A percentile compares a stretch with the other conserved stretches of the same genome.
Conservation (phyloP, 2,113 vertebrate species). For the Rhea pennata region DNA sequence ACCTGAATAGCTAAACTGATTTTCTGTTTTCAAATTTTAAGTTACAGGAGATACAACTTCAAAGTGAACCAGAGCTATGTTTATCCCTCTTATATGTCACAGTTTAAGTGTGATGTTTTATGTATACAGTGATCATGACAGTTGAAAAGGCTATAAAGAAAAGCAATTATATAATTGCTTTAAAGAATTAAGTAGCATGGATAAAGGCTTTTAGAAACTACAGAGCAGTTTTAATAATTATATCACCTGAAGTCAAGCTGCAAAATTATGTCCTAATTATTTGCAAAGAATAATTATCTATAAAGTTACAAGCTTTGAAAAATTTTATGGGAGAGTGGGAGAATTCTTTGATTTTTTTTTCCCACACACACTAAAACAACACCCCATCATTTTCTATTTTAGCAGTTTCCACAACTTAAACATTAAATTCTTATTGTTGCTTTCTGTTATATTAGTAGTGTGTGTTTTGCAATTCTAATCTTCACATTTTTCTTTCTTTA, state of each 20-base stretch:
- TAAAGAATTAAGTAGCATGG: slow-evolving; percentile 72
- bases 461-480: slow-evolving; percentile 99
- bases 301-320: slow-evolving; percentile 76
- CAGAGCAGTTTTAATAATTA: slow-evolving; percentile 74
- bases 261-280: slow-evolving; percentile 79
- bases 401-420: slow-evolving; percentile 85
- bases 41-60: slow-evolving; percentile 68
- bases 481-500: slow-evolving; percentile 90
- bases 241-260: slow-evolving; percentile 78
- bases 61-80: slow-evolving; percentile 76
- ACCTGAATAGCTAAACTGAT: slow-evolving; percentile 37
- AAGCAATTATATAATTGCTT: slow-evolving; percentile 81
- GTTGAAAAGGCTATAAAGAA: slow-evolving; percentile 79
- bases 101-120: slow-evolving; percentile 81
- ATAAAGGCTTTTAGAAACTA: slow-evolving; percentile 75
- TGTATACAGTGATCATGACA: slow-evolving; percentile 79
- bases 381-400: slow-evolving; percentile 86
- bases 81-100: slow-evolving; percentile 77
- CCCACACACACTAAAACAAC: slow-evolving; percentile 55
- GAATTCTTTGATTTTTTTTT: slow-evolving; percentile 73
- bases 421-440: slow-evolving; percentile 89
- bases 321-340: slow-evolving; percentile 68
- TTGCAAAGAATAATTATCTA: slow-evolving; percentile 78
- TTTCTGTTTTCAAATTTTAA: slow-evolving; percentile 59
- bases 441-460: slow-evolving; percentile 89